Conservation (phyloP, 2,113 vertebrate genomes). For the Hippoglossus stenolepis region DNA sequence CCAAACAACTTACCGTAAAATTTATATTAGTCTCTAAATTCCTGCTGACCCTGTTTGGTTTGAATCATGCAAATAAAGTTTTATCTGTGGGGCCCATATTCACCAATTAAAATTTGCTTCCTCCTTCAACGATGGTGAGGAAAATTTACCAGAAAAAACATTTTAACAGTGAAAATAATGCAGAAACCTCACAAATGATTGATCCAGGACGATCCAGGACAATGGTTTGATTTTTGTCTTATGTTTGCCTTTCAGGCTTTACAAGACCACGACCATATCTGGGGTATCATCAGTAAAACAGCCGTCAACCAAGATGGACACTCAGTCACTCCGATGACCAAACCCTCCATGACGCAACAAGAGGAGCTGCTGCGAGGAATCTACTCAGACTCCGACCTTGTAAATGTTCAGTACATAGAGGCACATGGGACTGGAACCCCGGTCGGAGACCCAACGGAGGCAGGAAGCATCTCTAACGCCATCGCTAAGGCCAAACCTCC, state of each 20-base stretch:
- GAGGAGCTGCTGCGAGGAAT: slow-evolving; percentile 84
- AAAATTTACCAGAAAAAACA: too few species aligned
- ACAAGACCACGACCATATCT: slow-evolving; percentile 84
- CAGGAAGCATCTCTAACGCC: slow-evolving; percentile 82
- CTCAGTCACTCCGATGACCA: slow-evolving; percentile 85
- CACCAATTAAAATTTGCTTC: too few species aligned
- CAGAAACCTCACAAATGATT: too few species aligned
- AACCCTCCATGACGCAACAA: slow-evolving; percentile 85
- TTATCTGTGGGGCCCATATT: too few species aligned
- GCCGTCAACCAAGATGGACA: slow-evolving; percentile 88
- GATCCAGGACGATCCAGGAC: too few species aligned
- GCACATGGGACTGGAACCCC: slow-evolving; percentile 89
- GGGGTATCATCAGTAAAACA: slow-evolving; percentile 86
- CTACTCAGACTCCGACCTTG: slow-evolving; percentile 82
- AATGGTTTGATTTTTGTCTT: neutral
- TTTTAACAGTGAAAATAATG: neutral
- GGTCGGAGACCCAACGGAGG: slow-evolving; percentile 86
- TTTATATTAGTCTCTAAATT: neutral
- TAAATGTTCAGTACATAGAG: slow-evolving; percentile 87
- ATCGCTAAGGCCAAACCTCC: slow-evolving; percentile 81
- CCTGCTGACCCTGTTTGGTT: too few species aligned
- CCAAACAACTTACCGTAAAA: too few species aligned
- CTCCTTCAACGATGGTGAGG: too few species aligned
- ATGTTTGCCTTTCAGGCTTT: slow-evolving; percentile 71
- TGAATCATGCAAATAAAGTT: too few species aligned